A percentile compares a stretch with the other conserved stretches of the same genome.
These are phyloP conservation scores for Acromyrmex heyeri DNA, from an alignment of 1,140 invertebrate genomes.

Conservation along the genomic window DNA sequence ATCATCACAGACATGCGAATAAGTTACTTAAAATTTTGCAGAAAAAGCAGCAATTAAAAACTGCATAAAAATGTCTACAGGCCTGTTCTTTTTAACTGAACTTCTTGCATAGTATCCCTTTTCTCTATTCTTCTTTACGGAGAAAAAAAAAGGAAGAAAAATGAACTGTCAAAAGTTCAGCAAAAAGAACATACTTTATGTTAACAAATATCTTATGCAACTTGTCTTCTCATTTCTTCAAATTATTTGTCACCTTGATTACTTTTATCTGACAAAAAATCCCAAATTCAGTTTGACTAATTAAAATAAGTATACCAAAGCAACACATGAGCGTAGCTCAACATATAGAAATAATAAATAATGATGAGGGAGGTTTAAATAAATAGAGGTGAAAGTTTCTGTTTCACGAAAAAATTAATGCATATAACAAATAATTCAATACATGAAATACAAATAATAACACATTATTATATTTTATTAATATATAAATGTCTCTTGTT, in stretches of 20 bases:
- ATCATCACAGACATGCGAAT: no score
- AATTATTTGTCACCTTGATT: not conserved
- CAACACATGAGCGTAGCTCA: not conserved
- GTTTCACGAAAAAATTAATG: not conserved
- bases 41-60: not conserved
- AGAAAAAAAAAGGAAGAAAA: no score
- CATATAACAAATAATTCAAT: no score
- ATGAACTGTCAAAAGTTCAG: no score
- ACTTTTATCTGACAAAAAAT: not conserved
- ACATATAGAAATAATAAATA: no score
- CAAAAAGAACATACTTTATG: no score
- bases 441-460: not conserved
- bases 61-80: no score
- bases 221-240: not conserved
- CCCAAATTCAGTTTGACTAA: not conserved
- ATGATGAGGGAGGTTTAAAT: no score
- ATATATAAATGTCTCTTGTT: not conserved
- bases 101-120: no score
- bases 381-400: not conserved
- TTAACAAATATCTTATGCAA: not conserved
- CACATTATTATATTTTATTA: not conserved
- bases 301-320: not conserved
- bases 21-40: not conserved
- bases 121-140: no score
- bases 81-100: no score